Percentiles rank a stretch among this genome's conserved stretches.
phyloP scores from a whole-genome alignment of 1,140 invertebrate species.

The Eriosoma lanigerum region DNA sequence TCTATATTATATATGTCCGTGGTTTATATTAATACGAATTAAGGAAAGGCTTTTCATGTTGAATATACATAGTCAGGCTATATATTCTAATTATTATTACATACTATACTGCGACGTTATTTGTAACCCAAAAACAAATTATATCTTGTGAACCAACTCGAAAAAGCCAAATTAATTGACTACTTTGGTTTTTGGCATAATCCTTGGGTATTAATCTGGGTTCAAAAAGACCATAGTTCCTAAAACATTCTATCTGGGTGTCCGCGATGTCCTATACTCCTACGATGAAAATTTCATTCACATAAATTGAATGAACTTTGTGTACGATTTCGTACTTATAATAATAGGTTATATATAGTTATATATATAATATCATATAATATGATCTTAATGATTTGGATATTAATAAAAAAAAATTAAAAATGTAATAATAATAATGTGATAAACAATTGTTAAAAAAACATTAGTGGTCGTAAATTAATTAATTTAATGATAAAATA shows the following conservation, averaged over 20 bases:
- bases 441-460: too few relatives aligned
- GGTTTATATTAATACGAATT: neutral
- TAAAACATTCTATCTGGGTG: neutral
- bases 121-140: constrained; percentile 8
- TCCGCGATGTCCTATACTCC: neutral
- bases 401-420: too few relatives aligned
- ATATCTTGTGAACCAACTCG: neutral
- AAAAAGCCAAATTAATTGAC: constrained; percentile 14
- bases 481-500: too few relatives aligned
- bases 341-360: too few relatives aligned
- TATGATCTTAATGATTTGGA: too few relatives aligned
- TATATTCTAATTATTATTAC: neutral
- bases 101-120: neutral
- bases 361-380: too few relatives aligned
- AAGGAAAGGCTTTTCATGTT: too few relatives aligned
- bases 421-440: too few relatives aligned
- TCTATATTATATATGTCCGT: neutral
- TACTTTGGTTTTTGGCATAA: constrained; percentile 37
- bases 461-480: too few relatives aligned
- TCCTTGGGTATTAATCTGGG: constrained; percentile 32
- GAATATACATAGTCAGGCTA: neutral
- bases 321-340: neutral
- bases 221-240: neutral
- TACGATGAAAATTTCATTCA: neutral
- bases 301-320: neutral